These are phyloP conservation scores for Liodrosophila aerea DNA, from an alignment of 2,888 invertebrate species.

Conservation along the genomic window DNA sequence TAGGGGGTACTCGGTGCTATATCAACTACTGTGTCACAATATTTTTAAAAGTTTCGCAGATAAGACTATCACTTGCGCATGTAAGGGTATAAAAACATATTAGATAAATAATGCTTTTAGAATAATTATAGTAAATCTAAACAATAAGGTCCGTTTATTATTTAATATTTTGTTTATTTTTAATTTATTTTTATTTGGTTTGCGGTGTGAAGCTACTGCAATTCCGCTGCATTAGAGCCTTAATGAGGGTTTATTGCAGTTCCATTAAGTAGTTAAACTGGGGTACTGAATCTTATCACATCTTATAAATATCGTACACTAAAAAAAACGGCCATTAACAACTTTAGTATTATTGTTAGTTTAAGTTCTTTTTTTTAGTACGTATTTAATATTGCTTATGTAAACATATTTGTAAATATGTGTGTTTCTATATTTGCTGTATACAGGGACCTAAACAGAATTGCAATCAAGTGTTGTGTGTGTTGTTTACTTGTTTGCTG, in stretches of 20 bases:
- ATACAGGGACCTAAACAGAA: conserved; percentile 9
- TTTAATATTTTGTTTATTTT: too few species aligned
- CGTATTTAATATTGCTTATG: not conserved
- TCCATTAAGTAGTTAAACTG: too few species aligned
- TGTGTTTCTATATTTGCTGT: not conserved
- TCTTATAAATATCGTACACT: not conserved
- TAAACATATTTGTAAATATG: conserved; percentile 1
- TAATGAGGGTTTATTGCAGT: too few species aligned
- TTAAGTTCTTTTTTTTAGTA: too few species aligned
- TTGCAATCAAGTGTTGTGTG: conserved; percentile 25
- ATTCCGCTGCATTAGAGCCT: not conserved
- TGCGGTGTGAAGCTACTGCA: too few species aligned
- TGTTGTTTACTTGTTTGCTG: conserved; percentile 28
- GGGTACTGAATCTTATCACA: too few species aligned
- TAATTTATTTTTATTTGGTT: too few species aligned
- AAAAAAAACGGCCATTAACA: too few species aligned
- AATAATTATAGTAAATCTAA: too few species aligned
- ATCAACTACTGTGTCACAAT: conserved; percentile 1
- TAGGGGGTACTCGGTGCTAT: conserved; percentile 7
- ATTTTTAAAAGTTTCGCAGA: conserved; percentile 6
- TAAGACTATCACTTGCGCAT: conserved; percentile 4
- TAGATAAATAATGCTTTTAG: not conserved
- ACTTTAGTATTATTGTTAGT: too few species aligned
- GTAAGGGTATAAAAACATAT: conserved; percentile 13
- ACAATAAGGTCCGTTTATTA: too few species aligned